A percentile compares a stretch with the other conserved stretches of the same genome.
phyloP scores from a whole-genome alignment of 2,797 vertebrate genomes.

The Zalophus californianus region DNA sequence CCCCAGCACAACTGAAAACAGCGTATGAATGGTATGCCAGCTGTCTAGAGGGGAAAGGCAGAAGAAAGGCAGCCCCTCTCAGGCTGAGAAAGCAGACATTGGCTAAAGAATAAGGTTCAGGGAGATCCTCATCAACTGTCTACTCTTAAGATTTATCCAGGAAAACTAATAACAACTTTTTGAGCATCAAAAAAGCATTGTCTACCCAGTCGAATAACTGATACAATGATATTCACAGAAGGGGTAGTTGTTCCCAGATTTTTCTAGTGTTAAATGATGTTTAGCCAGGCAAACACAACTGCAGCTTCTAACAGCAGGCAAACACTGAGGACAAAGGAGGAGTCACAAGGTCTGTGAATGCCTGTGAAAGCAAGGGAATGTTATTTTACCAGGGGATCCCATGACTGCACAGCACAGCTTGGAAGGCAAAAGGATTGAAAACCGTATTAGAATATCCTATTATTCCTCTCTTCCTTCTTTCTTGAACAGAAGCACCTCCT shows the following conservation, averaged over 20 bases:
- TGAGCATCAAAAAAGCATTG: conserved; percentile 16
- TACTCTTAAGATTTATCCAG: conserved; percentile 11
- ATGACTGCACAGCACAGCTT: neutral
- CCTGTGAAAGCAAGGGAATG: neutral
- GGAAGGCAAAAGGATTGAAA: neutral
- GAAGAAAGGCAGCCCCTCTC: neutral
- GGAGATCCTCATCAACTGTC: neutral
- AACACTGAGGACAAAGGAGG: conserved; percentile 47
- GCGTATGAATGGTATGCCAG: neutral
- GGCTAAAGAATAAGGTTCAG: conserved; percentile 11
- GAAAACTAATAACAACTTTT: neutral
- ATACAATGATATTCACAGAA: neutral
- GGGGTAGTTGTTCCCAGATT: neutral
- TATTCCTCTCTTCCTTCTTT: neutral
- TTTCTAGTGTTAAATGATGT: conserved; percentile 23
- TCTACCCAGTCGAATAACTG: neutral
- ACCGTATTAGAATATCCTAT: neutral
- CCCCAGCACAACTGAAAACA: conserved; percentile 4
- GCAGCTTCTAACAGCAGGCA: neutral
- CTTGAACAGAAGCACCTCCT: neutral
- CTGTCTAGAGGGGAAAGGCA: neutral
- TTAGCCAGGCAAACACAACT: neutral
- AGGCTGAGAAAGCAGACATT: neutral
- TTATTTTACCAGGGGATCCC: neutral
- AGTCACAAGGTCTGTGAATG: neutral